A percentile compares a stretch with the other conserved stretches of the same genome.
Conservation (phyloP, 1,140 invertebrate genomes). For the Conopomorpha cramerella region DNA sequence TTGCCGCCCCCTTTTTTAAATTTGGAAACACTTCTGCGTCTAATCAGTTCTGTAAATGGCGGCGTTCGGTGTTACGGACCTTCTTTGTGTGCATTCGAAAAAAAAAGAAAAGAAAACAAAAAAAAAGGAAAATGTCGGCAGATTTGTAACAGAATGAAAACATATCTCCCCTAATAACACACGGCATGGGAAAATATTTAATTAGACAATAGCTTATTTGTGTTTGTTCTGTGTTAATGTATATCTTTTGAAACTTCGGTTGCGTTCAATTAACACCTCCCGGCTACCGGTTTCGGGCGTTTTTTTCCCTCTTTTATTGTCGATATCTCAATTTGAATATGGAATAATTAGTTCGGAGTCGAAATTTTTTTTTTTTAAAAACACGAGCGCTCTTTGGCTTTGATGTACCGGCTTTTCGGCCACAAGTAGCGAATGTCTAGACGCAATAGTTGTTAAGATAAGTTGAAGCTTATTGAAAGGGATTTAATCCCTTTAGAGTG, state of each 20-base stretch:
- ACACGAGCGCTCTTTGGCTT: conserved; percentile 1
- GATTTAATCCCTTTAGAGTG: conserved; percentile 32
- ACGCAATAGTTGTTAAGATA: conserved; percentile 38
- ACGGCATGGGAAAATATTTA: conserved; percentile 53
- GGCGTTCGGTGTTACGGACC: conserved; percentile 30
- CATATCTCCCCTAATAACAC: conserved; percentile 11
- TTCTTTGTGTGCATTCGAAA: too few species aligned
- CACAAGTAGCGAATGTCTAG: conserved; percentile 29
- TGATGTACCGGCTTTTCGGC: not conserved
- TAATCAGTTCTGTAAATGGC: conserved; percentile 55
- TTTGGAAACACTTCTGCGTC: conserved; percentile 39
- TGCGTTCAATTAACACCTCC: conserved; percentile 44
- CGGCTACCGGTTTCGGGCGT: conserved; percentile 23
- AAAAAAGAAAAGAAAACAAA: too few species aligned
- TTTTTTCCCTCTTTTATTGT: conserved; percentile 20
- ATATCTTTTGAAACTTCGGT: conserved; percentile 39
- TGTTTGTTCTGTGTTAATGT: conserved; percentile 57
- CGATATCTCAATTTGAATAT: conserved; percentile 33
- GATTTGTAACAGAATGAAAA: too few species aligned
- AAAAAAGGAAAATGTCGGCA: too few species aligned
- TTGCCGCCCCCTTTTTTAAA: conserved; percentile 29
- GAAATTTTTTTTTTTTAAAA: not conserved
- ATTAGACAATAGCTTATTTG: conserved; percentile 57
- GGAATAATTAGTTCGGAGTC: conserved; percentile 18
- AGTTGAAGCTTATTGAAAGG: conserved; percentile 16